Evolutionary conservation across 2,113 vertebrate species (phyloP).

Genomic region (Hipposideros armiger): DNA sequence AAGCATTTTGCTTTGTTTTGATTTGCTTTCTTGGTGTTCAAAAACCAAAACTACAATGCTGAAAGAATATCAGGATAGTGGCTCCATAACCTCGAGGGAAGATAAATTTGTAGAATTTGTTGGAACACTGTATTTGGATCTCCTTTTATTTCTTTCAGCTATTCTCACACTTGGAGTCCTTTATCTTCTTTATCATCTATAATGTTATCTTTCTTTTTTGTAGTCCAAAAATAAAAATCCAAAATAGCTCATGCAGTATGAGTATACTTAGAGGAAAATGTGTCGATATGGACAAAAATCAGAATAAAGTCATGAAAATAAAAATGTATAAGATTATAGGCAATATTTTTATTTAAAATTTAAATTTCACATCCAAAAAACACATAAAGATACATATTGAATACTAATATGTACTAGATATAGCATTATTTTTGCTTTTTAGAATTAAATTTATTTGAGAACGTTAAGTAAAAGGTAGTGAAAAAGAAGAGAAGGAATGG

Average conservation of each 20-base stretch:
- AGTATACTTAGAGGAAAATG: background rate
- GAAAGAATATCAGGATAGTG: background rate
- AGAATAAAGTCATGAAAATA: background rate
- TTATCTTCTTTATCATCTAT: background rate
- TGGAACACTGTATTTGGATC: background rate
- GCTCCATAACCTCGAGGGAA: background rate
- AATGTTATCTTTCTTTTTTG: background rate
- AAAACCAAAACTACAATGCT: background rate
- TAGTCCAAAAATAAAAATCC: background rate
- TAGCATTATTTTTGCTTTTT: background rate
- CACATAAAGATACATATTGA: background rate
- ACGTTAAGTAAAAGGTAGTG: background rate
- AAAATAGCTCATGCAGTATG: background rate
- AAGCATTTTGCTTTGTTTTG: background rate
- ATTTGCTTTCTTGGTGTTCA: background rate
- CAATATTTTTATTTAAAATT: constrained; percentile 43
- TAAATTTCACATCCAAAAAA: background rate
- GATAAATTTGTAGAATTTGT: background rate
- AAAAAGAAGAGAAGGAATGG: background rate
- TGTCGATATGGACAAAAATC: background rate
- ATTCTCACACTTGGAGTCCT: background rate
- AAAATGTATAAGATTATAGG: background rate
- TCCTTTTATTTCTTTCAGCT: background rate
- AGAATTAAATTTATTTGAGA: constrained; percentile 1
- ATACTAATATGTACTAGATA: background rate